Evolutionary conservation across 2,888 invertebrate species (phyloP).

Genomic region (Cybosia mesomella): DNA sequence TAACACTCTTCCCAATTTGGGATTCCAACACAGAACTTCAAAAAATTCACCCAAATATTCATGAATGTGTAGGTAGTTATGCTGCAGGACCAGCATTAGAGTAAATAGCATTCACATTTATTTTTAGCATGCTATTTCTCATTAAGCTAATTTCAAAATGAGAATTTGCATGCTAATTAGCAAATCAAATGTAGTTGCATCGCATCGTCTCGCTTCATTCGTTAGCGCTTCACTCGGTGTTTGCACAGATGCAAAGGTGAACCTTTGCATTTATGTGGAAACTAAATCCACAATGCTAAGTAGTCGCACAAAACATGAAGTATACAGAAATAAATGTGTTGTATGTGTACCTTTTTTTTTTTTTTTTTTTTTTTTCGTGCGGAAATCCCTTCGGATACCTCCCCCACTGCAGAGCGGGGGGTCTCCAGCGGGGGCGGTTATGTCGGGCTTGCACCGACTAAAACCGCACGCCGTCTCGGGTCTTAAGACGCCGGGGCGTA

Average conservation of each 20-base stretch:
- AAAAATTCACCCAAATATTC: background rate
- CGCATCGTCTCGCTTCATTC: background rate
- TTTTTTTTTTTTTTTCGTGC: no score
- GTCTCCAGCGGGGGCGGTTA: no score
- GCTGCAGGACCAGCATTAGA: background rate
- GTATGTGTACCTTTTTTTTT: background rate
- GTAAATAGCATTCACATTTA: background rate
- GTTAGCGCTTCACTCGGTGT: background rate
- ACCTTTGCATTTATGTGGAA: background rate
- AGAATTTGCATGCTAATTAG: background rate
- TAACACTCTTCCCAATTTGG: no score
- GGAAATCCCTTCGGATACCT: no score
- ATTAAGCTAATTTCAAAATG: background rate
- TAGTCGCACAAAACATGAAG: background rate
- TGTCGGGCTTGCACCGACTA: no score
- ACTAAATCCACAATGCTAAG: background rate
- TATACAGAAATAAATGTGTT: no score
- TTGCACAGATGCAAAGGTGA: background rate
- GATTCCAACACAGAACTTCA: background rate
- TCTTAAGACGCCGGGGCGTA: no score
- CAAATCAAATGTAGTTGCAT: background rate
- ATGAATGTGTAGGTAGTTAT: background rate
- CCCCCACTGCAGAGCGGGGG: no score
- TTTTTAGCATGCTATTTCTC: background rate
- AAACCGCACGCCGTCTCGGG: no score